Base-by-base conservation (phyloP, 2,113 vertebrate species). In the Lichenostomus cassidix region DNA sequence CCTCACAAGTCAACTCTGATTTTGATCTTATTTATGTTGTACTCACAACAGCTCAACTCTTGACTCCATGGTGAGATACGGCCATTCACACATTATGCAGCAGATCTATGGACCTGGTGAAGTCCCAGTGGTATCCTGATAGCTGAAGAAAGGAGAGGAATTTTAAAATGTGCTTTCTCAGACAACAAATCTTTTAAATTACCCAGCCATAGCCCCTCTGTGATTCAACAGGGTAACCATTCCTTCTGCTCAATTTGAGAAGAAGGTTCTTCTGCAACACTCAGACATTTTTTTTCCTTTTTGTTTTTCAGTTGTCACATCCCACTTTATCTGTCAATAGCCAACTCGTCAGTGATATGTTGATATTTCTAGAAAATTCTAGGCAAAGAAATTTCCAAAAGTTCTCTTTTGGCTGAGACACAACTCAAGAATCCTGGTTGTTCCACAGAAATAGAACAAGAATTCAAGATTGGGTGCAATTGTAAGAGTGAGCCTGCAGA, bases 131-230 rank as follows among this genome's bases (percentile, higher is more conserved):
- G 85, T 69, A 56, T 75, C 56, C 23, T 91, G 88, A 90, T 42
- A 93, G 69, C 74, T 95, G 74, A 91, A 90, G 92, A 93, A 91
- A 87, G 68, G 70, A 89, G 62, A 93, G 19, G 52, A 62, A 74
- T 84, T 78, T 89, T 89, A 5, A 41, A 83, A 87, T 84, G 25
- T 50, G 56, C 25, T 93, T 91, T 93, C 82, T 85, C 90, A 91
- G 92, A 59, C 64, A 82, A 69, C 64, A 95, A 59, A 94, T 94
- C 60, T 93, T 93, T 94, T 84, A 65, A 91, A 58, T 67, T 70
- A 91, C 20, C 24, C 59, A 81, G n/a, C 11, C 50, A 58, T 35
- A 59, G 39, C 5, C 20, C n/a, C 28, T 2, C 22, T 70, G 37
- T 58, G 82, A 90, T 70, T 84, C 56, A 50, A 46, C 17, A 74